Percentiles rank a stretch among this genome's conserved stretches.
Conservation (phyloP, 2,888 invertebrate species). For the Rhagonycha fulva region DNA sequence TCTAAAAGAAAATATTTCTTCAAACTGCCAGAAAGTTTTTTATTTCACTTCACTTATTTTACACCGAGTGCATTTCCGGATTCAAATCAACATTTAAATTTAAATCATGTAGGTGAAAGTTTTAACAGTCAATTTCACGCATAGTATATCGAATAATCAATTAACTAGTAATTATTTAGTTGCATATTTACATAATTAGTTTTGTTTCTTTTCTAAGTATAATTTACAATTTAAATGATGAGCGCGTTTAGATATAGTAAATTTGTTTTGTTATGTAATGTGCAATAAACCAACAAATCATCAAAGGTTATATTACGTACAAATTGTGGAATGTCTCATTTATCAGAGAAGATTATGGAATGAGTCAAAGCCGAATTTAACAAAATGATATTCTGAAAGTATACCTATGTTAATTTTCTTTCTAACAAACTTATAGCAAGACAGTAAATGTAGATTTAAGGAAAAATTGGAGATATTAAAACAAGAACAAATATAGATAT, state of each 20-base stretch:
- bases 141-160: neutral
- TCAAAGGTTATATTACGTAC: neutral
- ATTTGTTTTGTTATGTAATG: neutral
- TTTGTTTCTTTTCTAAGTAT: neutral
- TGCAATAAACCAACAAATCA: neutral
- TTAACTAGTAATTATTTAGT: neutral
- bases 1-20: no score
- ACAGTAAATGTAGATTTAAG: no score
- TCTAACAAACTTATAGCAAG: no score
- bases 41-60: neutral
- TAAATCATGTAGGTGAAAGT: neutral
- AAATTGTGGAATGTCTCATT: no score
- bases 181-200: neutral
- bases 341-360: no score
- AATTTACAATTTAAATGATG: neutral
- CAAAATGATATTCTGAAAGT: no score
- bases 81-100: neutral
- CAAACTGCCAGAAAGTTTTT: no score
- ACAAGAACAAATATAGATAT: no score
- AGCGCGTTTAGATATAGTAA: neutral
- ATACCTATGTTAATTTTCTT: no score
- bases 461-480: no score
- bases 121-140: neutral
- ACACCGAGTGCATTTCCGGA: neutral
- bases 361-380: no score